A percentile compares a stretch with the other conserved stretches of the same genome.
Evolutionary conservation across 2,888 invertebrate genomes (phyloP).

Genomic region (Oxytorus armatus): DNA sequence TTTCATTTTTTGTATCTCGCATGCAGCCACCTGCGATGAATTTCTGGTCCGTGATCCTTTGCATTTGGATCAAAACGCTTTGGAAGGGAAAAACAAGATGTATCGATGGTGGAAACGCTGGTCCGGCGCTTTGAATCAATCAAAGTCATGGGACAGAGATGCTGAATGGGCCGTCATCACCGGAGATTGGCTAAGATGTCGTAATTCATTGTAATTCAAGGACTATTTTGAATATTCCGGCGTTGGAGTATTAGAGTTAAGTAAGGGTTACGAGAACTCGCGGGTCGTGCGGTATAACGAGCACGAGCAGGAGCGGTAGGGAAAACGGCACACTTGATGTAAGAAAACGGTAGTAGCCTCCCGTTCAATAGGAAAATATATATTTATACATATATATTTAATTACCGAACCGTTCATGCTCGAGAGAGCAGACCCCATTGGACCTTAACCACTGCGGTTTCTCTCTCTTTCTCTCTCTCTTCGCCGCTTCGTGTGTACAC

Average conservation of each 20-base stretch:
- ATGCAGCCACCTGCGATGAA: background rate
- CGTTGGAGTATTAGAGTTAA: background rate
- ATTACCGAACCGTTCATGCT: constrained; percentile 83
- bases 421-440: constrained; percentile 79
- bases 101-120: background rate
- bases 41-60: background rate
- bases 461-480: constrained; percentile 28
- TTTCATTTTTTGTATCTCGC: background rate
- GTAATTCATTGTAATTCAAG: constrained; percentile 31
- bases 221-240: constrained; percentile 14
- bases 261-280: constrained; percentile 46
- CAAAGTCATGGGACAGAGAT: background rate
- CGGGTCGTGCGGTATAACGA: constrained; percentile 47
- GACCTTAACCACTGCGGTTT: constrained; percentile 68
- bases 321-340: constrained; percentile 43
- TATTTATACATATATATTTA: constrained; percentile 82
- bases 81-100: background rate
- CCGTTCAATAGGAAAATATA: constrained; percentile 45
- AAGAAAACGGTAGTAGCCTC: constrained; percentile 53
- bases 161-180: background rate
- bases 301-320: constrained; percentile 17
- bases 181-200: constrained; percentile 8
- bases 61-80: background rate
- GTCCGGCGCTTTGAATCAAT: background rate
- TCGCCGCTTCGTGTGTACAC: constrained; percentile 55